Base-by-base conservation (phyloP, 2,113 vertebrate genomes). In the Mastomys coucha region DNA sequence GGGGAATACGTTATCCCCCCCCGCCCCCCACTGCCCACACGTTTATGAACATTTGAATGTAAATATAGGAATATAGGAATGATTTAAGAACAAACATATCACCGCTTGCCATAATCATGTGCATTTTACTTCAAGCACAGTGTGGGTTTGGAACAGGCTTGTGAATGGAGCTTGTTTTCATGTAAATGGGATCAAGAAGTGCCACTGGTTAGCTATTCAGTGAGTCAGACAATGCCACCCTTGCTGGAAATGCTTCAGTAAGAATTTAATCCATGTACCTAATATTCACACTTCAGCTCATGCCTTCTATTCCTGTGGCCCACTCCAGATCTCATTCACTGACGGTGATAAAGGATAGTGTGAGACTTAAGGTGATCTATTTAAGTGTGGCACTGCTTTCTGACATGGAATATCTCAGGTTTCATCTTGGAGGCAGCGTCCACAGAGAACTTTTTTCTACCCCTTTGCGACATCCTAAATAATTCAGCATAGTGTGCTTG, bases 131-230 rank as follows among this genome's bases (percentile, higher is more conserved):
- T 97, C 98, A 98, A 98, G 92, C 97, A 98, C 97, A 98, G 96
- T 98, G 98, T 98, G 97, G 98, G 97, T 98, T 98, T 98, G 97
- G 97, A 98, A 98, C 95, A 97, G 96, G 97, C 97, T 97, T 98
- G 97, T 98, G 98, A 99, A 98, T 98, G 97, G 98, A 98, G 97
- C 96, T 98, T 98, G 98, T 98, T 98, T 98, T 98, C 98, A 98
- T 98, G 98, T 98, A 98, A 99, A 99, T 98, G 98, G 98, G 97
- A 98, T 98, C 97, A 98, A 98, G 97, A 97, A 96, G 97, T 97
- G 98, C 97, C 91, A 98, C 97, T 98, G 98, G 97, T 98, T 98
- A 97, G 98, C 96, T 98, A 98, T 98, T 98, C 98, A 99, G 95
- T 91, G 96, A 98, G 97, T 96, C 97, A 98, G 98, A 99, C 98